A percentile compares a stretch with the other conserved stretches of the same genome.
These are phyloP conservation scores for Peribatodes rhomboidaria DNA, from an alignment of 2,888 invertebrate genomes.

Conservation along the genomic window DNA sequence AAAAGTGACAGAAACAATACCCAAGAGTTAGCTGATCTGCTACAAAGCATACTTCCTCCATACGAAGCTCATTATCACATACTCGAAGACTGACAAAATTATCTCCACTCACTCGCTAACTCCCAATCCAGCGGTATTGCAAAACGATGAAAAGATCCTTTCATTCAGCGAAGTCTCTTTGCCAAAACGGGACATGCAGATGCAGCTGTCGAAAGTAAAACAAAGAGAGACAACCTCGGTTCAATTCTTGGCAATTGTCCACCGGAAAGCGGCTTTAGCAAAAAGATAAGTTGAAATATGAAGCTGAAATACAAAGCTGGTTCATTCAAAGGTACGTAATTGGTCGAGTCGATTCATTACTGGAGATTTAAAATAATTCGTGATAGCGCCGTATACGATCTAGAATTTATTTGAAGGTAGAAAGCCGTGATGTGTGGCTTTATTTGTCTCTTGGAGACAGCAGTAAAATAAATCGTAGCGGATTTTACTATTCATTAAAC, in stretches of 20 bases:
- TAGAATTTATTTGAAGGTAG: constrained; percentile 33
- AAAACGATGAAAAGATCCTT: constrained; percentile 78
- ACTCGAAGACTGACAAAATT: constrained; percentile 71
- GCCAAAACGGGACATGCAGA: constrained; percentile 62
- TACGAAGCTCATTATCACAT: constrained; percentile 61
- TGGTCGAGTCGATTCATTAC: constrained; percentile 60
- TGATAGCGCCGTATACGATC: constrained; percentile 38
- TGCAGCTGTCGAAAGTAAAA: constrained; percentile 47
- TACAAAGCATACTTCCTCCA: constrained; percentile 25
- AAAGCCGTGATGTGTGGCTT: constrained; percentile 36
- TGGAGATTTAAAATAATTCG: constrained; percentile 41
- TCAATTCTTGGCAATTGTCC: constrained; percentile 84
- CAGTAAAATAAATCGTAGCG: constrained; percentile 37
- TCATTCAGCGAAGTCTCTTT: constrained; percentile 82
- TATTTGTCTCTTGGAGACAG: constrained; percentile 34
- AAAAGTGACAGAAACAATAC: background rate
- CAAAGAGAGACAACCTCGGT: constrained; percentile 65
- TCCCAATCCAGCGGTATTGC: constrained; percentile 74
- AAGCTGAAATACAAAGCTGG: constrained; percentile 79
- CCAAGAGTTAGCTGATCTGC: background rate
- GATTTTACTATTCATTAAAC: constrained; percentile 34
- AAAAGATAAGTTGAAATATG: constrained; percentile 74
- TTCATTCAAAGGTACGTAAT: constrained; percentile 77
- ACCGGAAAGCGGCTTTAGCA: constrained; percentile 82
- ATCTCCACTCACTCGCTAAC: constrained; percentile 79